Percentiles rank a stretch among this genome's conserved stretches.
phyloP scores from a whole-genome alignment of 2,888 invertebrate genomes.

The Nipponacmea schrenckii region DNA sequence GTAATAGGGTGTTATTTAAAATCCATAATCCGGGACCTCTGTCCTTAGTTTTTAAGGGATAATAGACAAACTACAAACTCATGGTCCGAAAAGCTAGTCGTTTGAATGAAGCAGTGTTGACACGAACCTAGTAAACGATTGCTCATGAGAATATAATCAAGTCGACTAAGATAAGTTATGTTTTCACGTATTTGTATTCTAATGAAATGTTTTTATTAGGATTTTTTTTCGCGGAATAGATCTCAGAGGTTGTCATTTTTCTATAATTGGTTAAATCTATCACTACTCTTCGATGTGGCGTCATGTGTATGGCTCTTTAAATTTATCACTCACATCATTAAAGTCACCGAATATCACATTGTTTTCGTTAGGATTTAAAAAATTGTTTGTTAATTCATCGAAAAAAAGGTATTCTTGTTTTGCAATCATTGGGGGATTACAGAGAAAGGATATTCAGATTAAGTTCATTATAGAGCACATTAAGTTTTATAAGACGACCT shows the following conservation, averaged over 20 bases:
- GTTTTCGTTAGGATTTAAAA: neutral
- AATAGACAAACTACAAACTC: neutral
- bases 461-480: neutral
- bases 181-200: neutral
- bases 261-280: neutral
- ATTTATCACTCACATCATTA: neutral
- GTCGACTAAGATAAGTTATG: neutral
- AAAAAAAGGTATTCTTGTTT: neutral
- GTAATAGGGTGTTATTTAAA: slow-evolving; percentile 18
- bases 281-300: too few species aligned
- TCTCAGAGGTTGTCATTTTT: neutral
- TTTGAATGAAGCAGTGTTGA: neutral
- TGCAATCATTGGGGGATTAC: too few species aligned
- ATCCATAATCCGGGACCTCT: neutral
- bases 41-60: neutral
- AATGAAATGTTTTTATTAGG: neutral
- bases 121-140: neutral
- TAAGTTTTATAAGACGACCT: neutral
- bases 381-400: neutral
- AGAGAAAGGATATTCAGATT: neutral
- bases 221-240: neutral
- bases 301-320: too few species aligned
- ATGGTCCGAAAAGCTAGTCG: neutral
- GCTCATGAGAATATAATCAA: neutral
- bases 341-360: neutral